Percentiles rank a stretch among this genome's conserved stretches.
These are phyloP conservation scores for Festucalex cinctus DNA, from an alignment of 2,113 vertebrate species.

Conservation along the genomic window DNA sequence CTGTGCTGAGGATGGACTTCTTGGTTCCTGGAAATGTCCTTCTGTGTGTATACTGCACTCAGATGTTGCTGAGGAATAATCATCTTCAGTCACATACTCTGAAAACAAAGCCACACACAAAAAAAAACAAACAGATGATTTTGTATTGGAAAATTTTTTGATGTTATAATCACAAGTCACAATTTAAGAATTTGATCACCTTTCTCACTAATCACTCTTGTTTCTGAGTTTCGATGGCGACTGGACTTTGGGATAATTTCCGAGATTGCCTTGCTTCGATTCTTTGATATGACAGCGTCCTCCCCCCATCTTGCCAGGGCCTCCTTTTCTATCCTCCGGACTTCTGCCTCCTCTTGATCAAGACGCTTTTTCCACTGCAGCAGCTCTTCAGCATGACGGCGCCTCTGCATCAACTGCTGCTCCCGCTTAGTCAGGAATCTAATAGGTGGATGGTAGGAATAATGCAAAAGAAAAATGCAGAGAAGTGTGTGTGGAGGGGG, in stretches of 20 bases:
- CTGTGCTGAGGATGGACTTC: conserved; percentile 61
- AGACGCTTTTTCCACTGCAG: conserved; percentile 88
- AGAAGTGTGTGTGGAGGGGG: background rate
- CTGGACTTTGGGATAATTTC: conserved; percentile 28
- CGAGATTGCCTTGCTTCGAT: conserved; percentile 26
- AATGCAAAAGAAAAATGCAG: background rate
- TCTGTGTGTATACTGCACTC: conserved; percentile 78
- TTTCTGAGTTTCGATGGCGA: conserved; percentile 34
- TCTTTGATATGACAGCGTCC: conserved; percentile 10
- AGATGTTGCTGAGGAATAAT: conserved; percentile 67
- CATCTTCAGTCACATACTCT: conserved; percentile 76
- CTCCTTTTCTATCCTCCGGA: conserved; percentile 86
- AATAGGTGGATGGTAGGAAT: conserved; percentile 5
- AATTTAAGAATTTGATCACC: conserved; percentile 34
- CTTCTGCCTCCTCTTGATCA: conserved; percentile 89
- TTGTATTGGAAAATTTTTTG: background rate
- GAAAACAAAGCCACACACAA: conserved; percentile 17
- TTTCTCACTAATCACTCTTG: conserved; percentile 45
- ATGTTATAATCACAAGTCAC: background rate
- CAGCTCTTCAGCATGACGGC: conserved; percentile 87
- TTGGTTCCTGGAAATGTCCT: conserved; percentile 71
- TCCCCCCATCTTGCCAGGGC: conserved; percentile 85
- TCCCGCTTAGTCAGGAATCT: conserved; percentile 96
- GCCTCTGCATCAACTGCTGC: conserved; percentile 90
- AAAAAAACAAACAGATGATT: no score